Conservation (phyloP, 2,113 vertebrate species). For the Megaptera novaeangliae region DNA sequence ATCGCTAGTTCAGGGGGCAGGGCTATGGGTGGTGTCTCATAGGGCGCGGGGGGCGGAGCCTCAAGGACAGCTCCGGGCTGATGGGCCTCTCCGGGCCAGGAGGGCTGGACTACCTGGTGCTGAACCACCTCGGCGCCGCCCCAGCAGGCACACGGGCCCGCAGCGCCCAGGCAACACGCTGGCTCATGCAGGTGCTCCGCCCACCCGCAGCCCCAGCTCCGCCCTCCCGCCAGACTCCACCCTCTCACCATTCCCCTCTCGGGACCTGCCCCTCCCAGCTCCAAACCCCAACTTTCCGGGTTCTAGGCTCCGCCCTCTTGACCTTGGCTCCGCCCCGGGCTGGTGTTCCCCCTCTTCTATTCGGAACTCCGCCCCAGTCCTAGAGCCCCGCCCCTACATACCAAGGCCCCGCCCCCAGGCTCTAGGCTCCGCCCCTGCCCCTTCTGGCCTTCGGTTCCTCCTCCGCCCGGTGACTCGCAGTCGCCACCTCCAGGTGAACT, state of each 20-base stretch:
- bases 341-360: too few relatives aligned
- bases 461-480: not conserved
- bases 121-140: slow-evolving; percentile 86
- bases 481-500: slow-evolving; percentile 86
- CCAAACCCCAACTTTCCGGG: not conserved
- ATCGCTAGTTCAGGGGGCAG: not conserved
- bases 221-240: not conserved
- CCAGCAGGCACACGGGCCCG: slow-evolving; percentile 83
- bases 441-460: not conserved
- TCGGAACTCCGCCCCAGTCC: too few relatives aligned
- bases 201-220: accelerated
- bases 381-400: not conserved
- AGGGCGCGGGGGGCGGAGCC: not conserved
- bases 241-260: not conserved
- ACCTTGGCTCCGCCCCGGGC: not conserved
- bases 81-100: slow-evolving; percentile 64
- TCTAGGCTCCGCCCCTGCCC: not conserved
- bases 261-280: too few relatives aligned
- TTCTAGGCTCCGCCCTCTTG: not conserved
- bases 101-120: slow-evolving; percentile 87
- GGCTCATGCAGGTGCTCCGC: slow-evolving; percentile 87
- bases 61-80: not conserved
- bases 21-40: not conserved
- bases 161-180: slow-evolving; percentile 80
- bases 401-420: not conserved